Conservation (phyloP, 1,140 invertebrate species). For the Pantala flavescens region DNA sequence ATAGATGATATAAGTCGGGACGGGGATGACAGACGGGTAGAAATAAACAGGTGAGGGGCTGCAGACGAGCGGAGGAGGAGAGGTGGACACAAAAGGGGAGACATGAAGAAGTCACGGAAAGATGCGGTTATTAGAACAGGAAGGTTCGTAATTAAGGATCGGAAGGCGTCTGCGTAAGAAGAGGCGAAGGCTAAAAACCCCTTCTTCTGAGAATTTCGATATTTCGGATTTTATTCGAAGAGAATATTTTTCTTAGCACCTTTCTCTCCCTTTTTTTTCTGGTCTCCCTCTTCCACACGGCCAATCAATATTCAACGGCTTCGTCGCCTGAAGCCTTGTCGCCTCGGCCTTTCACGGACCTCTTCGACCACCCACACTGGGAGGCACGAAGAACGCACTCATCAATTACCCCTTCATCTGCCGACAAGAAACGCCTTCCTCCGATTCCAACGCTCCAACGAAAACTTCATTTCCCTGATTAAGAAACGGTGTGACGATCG, state of each 20-base stretch:
- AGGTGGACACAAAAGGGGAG: too few species aligned
- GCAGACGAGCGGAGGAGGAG: too few species aligned
- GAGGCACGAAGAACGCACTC: neutral
- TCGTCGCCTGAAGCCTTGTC: neutral
- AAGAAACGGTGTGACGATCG: too few species aligned
- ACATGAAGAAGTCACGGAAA: too few species aligned
- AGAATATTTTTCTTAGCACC: neutral
- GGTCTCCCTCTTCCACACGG: neutral
- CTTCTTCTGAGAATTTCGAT: neutral
- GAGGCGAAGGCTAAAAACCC: too few species aligned
- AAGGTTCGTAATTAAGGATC: too few species aligned
- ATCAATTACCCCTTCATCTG: neutral
- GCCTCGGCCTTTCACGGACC: neutral
- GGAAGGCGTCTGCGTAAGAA: too few species aligned
- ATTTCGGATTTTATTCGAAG: neutral
- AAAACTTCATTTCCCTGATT: too few species aligned
- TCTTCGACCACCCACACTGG: neutral
- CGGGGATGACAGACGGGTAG: too few species aligned
- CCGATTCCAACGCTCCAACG: neutral
- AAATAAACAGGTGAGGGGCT: too few species aligned
- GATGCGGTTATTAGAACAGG: too few species aligned
- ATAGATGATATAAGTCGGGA: too few species aligned
- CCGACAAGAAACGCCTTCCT: neutral
- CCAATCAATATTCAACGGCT: conserved; percentile 9
- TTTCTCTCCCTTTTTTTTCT: neutral